phyloP scores from a whole-genome alignment of 2,113 vertebrate species.

The Elaphurus davidianus region DNA sequence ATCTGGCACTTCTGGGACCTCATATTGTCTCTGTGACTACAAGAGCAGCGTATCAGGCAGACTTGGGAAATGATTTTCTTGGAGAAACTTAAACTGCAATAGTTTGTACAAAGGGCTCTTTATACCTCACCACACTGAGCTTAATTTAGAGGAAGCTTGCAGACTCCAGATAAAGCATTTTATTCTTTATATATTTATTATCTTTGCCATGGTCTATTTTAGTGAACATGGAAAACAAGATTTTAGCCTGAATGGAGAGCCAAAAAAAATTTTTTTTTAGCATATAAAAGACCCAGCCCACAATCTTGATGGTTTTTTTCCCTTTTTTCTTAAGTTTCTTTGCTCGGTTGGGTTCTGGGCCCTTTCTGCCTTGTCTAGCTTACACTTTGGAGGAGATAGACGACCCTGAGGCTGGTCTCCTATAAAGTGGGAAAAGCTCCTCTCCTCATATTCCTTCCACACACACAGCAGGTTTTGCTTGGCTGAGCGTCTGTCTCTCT shows the following conservation, averaged over 20 bases:
- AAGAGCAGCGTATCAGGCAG: background rate
- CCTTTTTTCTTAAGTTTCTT: background rate
- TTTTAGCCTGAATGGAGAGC: background rate
- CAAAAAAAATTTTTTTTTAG: background rate
- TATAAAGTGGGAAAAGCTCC: background rate
- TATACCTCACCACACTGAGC: background rate
- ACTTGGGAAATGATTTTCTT: background rate
- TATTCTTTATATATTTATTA: conserved; percentile 36
- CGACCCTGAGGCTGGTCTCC: background rate
- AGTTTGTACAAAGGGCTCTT: conserved; percentile 2
- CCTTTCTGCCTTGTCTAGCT: background rate
- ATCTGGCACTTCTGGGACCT: background rate
- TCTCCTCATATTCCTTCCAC: background rate
- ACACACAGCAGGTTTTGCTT: background rate
- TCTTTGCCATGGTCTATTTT: conserved; percentile 46
- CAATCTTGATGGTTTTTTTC: background rate
- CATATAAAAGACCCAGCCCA: background rate
- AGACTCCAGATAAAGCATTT: conserved; percentile 21
- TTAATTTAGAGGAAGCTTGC: background rate
- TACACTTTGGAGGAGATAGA: background rate
- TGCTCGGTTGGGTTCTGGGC: background rate
- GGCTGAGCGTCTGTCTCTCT: background rate
- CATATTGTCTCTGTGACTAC: background rate
- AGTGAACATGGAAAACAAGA: conserved; percentile 29
- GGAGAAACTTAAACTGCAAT: background rate